Evolutionary conservation across 2,888 invertebrate genomes (phyloP), one percentile per base, ranked within the genome.

Genomic region (Perizoma flavofasciatum): DNA sequence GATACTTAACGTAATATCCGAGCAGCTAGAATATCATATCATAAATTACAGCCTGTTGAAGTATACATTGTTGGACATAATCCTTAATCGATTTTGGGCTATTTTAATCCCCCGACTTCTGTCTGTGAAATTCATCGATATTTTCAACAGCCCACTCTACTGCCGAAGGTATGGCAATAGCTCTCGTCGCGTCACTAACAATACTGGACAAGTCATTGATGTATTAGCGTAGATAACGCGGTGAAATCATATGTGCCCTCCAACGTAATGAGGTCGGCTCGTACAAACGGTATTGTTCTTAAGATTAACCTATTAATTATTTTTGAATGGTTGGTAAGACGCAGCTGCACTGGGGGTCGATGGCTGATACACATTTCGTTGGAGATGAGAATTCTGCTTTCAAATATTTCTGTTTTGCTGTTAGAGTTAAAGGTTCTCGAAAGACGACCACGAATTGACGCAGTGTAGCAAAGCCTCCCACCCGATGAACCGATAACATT

Each of bases 131-230:
- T 34, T 43, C 43, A 60, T 67, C 68, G 63, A 64, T 61, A 59
- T 22, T 35, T 40, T n/a, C 9, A 11, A 50, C 47, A 51, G 22
- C 9, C 70, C 60, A 7, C 65, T 33, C 64, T 64, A 65, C 59
- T 61, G 48, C 49, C 46, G 48, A 57, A 59, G 56, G 10, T 47
- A 66, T 49, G 79, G 83, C 85, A 83, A 83, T 79, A 75, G 81
- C 71, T 71, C 61, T 69, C 68, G 78, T 71, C 77, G 82, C 86
- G 85, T 86, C 87, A 83, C 86, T 87, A 88, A 89, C 89, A 88
- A 87, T 87, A 83, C 83, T 82, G 85, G 88, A 89, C 88, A 88
- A 86, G 83, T 81, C 79, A 82, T 89, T 90, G 90, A 91, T 91
- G 89, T 88, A 89, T 89, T 85, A 84, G 86, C 79, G 74, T 76